phyloP scores from a whole-genome alignment of 1,140 invertebrate genomes.

The Papilio polyxenes region DNA sequence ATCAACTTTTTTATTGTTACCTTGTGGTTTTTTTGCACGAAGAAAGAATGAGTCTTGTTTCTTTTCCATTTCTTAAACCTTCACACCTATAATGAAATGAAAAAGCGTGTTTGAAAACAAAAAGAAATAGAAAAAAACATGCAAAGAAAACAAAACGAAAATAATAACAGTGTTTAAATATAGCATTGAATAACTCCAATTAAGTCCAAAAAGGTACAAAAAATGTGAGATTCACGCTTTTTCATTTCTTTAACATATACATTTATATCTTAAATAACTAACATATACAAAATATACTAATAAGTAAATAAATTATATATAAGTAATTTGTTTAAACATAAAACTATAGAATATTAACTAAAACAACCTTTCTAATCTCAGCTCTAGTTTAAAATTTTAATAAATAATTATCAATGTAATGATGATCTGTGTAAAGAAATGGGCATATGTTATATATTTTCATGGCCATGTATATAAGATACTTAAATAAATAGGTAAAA shows the following conservation, averaged over 20 bases:
- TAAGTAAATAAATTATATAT: background rate
- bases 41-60: constrained; percentile 67
- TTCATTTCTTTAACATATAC: constrained; percentile 52
- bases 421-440: background rate
- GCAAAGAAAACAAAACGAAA: constrained; percentile 29
- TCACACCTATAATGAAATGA: constrained; percentile 77
- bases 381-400: background rate
- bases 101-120: constrained; percentile 71
- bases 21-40: constrained; percentile 54
- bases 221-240: constrained; percentile 62
- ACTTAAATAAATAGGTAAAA: constrained; percentile 5
- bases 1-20: constrained; percentile 42
- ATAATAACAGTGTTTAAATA: background rate
- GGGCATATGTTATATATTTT: background rate
- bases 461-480: background rate
- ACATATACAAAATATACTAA: constrained; percentile 1
- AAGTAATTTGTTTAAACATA: background rate
- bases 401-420: background rate
- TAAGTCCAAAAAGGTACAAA: constrained; percentile 41
- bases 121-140: constrained; percentile 41
- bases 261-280: background rate
- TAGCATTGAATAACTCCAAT: constrained; percentile 32
- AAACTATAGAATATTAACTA: background rate
- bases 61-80: constrained; percentile 62
- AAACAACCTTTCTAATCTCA: background rate